A percentile compares a stretch with the other conserved stretches of the same genome.
Conservation (phyloP, 2,888 invertebrate species). For the Cantharis lateralis region DNA sequence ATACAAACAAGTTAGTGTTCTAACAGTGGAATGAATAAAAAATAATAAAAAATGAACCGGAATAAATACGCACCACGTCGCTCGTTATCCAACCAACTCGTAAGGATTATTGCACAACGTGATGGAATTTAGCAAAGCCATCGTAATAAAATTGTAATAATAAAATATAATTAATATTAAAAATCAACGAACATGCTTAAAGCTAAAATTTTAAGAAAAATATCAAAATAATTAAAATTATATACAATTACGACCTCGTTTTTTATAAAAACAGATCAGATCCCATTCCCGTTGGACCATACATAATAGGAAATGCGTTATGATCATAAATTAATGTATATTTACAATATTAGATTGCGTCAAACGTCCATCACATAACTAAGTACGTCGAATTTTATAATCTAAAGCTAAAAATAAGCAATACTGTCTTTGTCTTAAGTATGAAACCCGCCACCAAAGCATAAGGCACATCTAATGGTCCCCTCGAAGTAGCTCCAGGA, state of each 20-base stretch:
- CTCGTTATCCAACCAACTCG: not conserved
- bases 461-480: conserved; percentile 71
- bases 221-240: conserved; percentile 32
- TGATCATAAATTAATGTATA: conserved; percentile 18
- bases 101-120: not conserved
- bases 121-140: not conserved
- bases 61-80: conserved; percentile 6
- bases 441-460: conserved; percentile 54
- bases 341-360: conserved; percentile 2
- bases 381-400: conserved; percentile 51
- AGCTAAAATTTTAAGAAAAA: conserved; percentile 30
- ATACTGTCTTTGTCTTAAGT: conserved; percentile 53
- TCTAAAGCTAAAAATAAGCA: conserved; percentile 53
- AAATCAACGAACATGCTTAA: conserved; percentile 35
- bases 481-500: conserved; percentile 93
- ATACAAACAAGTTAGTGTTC: not conserved
- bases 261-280: not conserved
- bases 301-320: conserved; percentile 2
- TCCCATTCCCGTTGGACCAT: conserved; percentile 1
- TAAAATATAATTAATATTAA: conserved; percentile 37
- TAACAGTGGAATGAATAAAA: not conserved
- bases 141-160: conserved; percentile 4
- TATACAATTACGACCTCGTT: conserved; percentile 25
- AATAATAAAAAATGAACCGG: not conserved
- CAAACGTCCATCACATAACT: conserved; percentile 42